Base-by-base conservation (phyloP, 92 coral and sea anemone species). In the Ricordea florida region DNA sequence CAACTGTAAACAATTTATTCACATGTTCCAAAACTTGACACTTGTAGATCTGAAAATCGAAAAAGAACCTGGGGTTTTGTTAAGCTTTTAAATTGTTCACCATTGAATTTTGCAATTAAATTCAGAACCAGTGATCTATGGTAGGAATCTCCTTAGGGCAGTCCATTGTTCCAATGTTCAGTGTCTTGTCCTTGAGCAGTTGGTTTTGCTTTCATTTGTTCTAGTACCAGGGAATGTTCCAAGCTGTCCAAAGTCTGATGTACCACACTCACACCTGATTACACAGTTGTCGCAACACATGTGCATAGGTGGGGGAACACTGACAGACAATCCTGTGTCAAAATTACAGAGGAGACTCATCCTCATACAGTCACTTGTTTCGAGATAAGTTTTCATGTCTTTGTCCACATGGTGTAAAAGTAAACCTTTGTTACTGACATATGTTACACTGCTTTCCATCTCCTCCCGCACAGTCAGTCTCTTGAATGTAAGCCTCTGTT, bases 201-300 rank as follows among this genome's bases (percentile, higher is more conserved):
- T 8, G 44, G 9, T 37, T 37, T 8, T 13, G 28, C 63, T 63
- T 60, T 62, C 25, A 40, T 15, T 37, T 18, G 28, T 11, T 20
- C 63, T 23, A 0, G 10, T 38, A 7, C 0, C 20, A 18, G 84
- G 84, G 17, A 62, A 56, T 29, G 14, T 27, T 71, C 81, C 59
- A 1, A 35, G 41, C 10, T 80, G 31, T 57, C 68, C 68, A 62
- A 74, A 82, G 8, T 82, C 83, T 21, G 76, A 13, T 2, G 44
- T 32, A 27, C 69, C 69, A 63, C 82, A 74, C 35, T 76, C 17
- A 34, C 89, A 83, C 4, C 29, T 33, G 17, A 18, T 18, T 10
- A 84, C 89, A 77, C 89, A 83, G 37, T 62, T 74, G 30, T 83
- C 89, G 76, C 89, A 76, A 47, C 78, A 83, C 69, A 83, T 38